Base-by-base conservation (phyloP, 2,888 invertebrate genomes). In the Aphodius sticticus region DNA sequence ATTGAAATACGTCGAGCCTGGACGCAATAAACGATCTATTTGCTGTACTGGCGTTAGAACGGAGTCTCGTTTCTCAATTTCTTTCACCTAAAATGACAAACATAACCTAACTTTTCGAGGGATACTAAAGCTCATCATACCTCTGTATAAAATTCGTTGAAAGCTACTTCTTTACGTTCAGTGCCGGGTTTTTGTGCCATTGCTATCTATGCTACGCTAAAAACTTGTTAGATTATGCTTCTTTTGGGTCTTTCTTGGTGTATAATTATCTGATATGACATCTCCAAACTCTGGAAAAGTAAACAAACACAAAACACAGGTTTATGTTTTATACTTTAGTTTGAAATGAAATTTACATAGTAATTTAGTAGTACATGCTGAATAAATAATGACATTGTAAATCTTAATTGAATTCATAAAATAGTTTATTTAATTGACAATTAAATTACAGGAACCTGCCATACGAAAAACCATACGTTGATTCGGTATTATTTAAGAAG, bases 1-100 rank as follows among this genome's bases (percentile, higher is more conserved):
- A 91, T 99, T 99, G 89, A 99, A 97, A 91, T 99, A 99, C 12
- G 99, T 98, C 0, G 99, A 97, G 36, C 99, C 99, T 81, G 99
- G 98, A 85, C 99, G 92, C 79, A 98, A 92, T 81, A 99, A 92
- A 85, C 99, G 93, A 83, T 99, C 98, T 85, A 99, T 97, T 92
- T 99, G 99, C 91, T 99, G 98, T 88, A 95, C 95, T 35, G 99
- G 96, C 70, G 99, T 99, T 87, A 99, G 91, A 76, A 97, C 97
- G 6, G 99, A 96, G 90, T 99, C 99, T 85, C 97, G 92, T 90
- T 98, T 96, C 90, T 99, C 99, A 82, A 99, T 99, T 92, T 97
- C 96, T 92, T 99, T 99, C 78, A 99, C 98, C 98, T 99, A 87
- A 75, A 91, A 53, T 82, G 80, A 82, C 35, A 70, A 72, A 35